Evolutionary conservation across 1,140 invertebrate genomes (phyloP), one percentile per base, ranked within the genome.

Genomic region (Trichonephila clavata): DNA sequence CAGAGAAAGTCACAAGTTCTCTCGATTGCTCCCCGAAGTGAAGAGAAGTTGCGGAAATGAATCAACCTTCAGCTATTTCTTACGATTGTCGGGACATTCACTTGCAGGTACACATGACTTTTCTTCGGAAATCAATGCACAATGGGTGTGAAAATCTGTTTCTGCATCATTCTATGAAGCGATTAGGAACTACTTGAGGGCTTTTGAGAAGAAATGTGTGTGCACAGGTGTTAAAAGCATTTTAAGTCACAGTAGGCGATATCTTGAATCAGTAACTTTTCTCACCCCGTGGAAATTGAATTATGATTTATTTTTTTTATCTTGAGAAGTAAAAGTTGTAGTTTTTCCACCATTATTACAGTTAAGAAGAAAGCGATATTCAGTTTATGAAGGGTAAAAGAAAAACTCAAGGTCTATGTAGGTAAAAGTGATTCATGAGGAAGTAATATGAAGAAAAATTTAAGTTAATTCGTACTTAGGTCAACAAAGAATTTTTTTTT

Each of bases 21-120:
- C 88, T 90, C 65, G 65, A 68, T 68, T n/a, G 65, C 65, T 68
- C 24, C 65, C 65, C 13, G 57, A 39, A 39, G 89, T 60, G 77
- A 83, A 81, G 13, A 80, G 84, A 92, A 92, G 90, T 92, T 92
- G 43, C 90, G 90, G 90, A 92, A 92, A 84, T 57, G 32, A 63
- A 57, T 80, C 65, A n/a, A 90, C 27, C 59, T 90, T 80, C 71
- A 68, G 20, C n/a, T 50, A 39, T 80, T 65, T 57, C 21, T 86
- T 65, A 68, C 32, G 61, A 81, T 90, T 81, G 71, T 59, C 21
- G 59, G 81, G 81, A 57, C 87, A 68, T 89, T 89, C 87, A 89
- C 39, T 71, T 43, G 63, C 21, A 7, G 61, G 87, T 59, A 89
- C 87, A 71, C 87, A 89, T 71, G 43, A 39, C 87, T 71, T 63